Conservation (phyloP, 2,797 vertebrate species). For the Rhynchotus rufescens region DNA sequence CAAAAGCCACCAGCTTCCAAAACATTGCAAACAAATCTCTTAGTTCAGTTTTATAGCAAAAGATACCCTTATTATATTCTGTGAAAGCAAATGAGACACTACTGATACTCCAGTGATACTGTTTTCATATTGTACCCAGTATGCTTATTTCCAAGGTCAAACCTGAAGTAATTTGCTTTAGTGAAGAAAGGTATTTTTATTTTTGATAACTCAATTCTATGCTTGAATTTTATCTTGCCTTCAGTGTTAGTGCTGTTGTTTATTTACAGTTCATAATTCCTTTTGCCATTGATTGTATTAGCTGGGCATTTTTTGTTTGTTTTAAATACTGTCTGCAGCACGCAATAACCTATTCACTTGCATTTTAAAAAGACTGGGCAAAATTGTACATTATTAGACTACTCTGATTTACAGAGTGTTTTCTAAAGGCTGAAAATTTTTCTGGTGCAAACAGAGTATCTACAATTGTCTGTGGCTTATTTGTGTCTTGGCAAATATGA, state of each 20-base stretch:
- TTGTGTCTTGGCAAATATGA: conserved; percentile 28
- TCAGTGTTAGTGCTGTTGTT: neutral
- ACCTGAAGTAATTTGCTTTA: neutral
- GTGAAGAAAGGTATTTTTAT: neutral
- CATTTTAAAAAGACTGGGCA: neutral
- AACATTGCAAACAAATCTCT: neutral
- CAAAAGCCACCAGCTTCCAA: neutral
- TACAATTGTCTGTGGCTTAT: neutral
- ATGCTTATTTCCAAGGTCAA: neutral
- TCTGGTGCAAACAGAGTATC: conserved; percentile 11
- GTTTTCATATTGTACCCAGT: neutral
- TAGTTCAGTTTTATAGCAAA: neutral
- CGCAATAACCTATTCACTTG: neutral
- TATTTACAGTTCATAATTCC: neutral
- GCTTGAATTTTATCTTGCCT: neutral
- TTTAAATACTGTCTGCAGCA: neutral
- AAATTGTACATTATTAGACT: neutral
- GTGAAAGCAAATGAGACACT: neutral
- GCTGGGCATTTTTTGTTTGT: neutral
- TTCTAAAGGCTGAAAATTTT: neutral
- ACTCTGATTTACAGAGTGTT: neutral
- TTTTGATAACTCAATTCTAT: neutral
- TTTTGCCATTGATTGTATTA: neutral
- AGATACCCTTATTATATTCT: neutral
- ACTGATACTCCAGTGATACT: neutral